A percentile compares a stretch with the other conserved stretches of the same genome.
phyloP scores from a whole-genome alignment of 2,888 invertebrate genomes.

The Heliconius cydno region DNA sequence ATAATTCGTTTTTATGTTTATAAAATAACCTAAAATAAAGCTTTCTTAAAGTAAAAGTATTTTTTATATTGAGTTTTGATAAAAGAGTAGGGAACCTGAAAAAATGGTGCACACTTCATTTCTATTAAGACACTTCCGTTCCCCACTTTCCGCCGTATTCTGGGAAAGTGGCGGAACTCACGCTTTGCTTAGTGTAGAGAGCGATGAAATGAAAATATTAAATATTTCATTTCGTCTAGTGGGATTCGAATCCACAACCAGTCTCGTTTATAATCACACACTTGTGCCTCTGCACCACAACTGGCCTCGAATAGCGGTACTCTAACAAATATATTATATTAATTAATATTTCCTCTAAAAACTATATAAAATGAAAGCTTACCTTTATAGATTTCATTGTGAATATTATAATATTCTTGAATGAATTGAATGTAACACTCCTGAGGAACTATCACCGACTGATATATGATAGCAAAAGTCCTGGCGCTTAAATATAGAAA shows the following conservation, averaged over 20 bases:
- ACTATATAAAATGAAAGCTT: background rate
- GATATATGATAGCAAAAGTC: background rate
- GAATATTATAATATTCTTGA: background rate
- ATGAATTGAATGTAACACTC: constrained; percentile 6
- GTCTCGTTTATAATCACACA: background rate
- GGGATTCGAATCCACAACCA: too few relatives aligned
- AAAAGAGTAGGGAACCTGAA: background rate
- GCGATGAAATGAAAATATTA: background rate
- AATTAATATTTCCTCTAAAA: background rate
- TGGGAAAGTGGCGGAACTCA: background rate
- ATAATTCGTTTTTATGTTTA: background rate
- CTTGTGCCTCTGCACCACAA: too few relatives aligned
- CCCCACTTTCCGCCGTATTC: background rate
- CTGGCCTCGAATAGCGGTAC: too few relatives aligned
- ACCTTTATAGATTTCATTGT: constrained; percentile 36
- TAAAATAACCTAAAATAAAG: background rate
- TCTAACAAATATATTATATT: background rate
- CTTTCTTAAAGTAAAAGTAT: background rate
- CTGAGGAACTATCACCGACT: constrained; percentile 8
- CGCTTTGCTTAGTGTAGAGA: background rate
- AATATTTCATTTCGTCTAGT: background rate
- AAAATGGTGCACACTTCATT: too few relatives aligned
- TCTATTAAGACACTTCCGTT: background rate
- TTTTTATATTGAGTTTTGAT: background rate
- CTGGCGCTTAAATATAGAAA: constrained; percentile 31